Conservation (phyloP, 92 coral and sea anemone genomes). For the Porites lobata region DNA sequence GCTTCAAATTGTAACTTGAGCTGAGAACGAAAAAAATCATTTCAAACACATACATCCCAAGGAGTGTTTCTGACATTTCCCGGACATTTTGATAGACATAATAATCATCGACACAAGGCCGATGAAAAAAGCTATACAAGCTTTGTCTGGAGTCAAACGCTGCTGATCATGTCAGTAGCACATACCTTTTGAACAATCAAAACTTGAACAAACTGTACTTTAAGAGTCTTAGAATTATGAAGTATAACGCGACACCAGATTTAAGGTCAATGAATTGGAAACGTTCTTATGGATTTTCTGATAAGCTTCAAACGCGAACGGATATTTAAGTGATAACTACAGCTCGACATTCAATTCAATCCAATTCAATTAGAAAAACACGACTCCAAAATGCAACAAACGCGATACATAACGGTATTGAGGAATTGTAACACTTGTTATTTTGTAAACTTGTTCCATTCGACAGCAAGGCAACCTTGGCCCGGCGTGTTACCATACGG, state of each 20-base stretch:
- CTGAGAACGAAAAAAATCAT: not conserved
- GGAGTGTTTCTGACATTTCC: slow-evolving; percentile 32
- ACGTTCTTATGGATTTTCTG: not conserved
- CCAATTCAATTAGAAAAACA: not conserved
- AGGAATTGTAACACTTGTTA: too few species aligned
- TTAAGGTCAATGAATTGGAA: slow-evolving; percentile 10
- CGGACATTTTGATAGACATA: not conserved
- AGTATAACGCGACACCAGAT: not conserved
- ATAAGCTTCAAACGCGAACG: not conserved
- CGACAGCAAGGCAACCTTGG: not conserved
- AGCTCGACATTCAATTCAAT: not conserved
- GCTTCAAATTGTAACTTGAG: slow-evolving; percentile 7
- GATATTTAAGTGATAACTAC: not conserved
- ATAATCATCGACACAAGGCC: slow-evolving; percentile 8
- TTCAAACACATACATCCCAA: not conserved
- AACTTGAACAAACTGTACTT: too few species aligned
- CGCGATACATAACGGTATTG: not conserved
- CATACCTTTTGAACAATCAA: too few species aligned
- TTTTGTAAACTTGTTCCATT: not conserved
- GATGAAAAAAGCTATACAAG: not conserved
- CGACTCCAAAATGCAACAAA: not conserved
- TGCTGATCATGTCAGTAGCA: not conserved
- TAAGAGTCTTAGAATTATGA: not conserved
- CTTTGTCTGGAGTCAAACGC: not conserved
- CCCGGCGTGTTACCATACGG: not conserved